Evolutionary conservation across 2,113 vertebrate genomes (phyloP).

Genomic region (Hippocampus abdominalis): DNA sequence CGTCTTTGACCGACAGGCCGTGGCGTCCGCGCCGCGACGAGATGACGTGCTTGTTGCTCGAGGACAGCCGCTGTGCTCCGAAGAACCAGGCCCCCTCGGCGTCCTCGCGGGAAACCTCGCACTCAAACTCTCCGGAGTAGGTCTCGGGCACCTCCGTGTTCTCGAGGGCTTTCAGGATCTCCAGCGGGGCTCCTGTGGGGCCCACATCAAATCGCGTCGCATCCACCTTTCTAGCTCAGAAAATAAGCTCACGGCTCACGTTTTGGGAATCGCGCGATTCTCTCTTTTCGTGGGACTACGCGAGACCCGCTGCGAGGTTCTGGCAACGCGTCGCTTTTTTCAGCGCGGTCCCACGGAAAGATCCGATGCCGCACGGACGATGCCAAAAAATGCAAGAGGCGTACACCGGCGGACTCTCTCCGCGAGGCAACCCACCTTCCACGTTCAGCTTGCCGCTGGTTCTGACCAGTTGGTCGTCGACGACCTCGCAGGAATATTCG

Average conservation of each 20-base stretch:
- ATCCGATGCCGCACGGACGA: too few species aligned
- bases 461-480: constrained; percentile 81
- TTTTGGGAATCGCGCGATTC: too few species aligned
- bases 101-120: constrained; percentile 86
- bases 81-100: constrained; percentile 91
- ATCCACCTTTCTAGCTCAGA: too few species aligned
- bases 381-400: neutral
- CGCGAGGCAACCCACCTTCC: constrained; percentile 77
- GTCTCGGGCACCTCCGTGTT: constrained; percentile 90
- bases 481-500: constrained; percentile 82
- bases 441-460: constrained; percentile 87
- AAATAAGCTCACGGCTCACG: too few species aligned
- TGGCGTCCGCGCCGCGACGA: constrained; percentile 89
- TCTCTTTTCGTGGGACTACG: too few species aligned
- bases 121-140: constrained; percentile 89
- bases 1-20: constrained; percentile 86
- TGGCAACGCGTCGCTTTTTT: neutral
- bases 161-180: constrained; percentile 86
- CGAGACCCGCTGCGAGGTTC: neutral
- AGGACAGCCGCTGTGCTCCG: constrained; percentile 75
- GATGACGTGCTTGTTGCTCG: constrained; percentile 81
- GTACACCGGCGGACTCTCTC: fast-evolving
- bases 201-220: neutral
- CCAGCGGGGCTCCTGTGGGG: constrained; percentile 81
- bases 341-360: neutral